Base-by-base conservation (phyloP, 1,140 invertebrate species). In the Drosophila melanica region DNA sequence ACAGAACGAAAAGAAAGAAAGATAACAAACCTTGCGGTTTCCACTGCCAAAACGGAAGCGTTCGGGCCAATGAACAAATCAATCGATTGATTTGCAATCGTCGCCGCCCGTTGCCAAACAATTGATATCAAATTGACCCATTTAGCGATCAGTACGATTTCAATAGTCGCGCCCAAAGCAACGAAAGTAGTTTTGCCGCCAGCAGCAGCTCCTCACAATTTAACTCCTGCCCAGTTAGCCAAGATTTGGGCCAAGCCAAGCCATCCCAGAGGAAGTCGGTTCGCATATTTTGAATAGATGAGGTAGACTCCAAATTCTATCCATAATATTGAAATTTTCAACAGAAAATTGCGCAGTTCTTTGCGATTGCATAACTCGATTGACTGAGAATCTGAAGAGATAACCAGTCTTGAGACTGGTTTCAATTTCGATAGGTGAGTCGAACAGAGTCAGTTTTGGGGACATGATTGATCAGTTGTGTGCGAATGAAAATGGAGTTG, bases 41-140 rank as follows among this genome's bases (percentile, higher is more conserved):
- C 45, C 64, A 35, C 53, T 84, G 84, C 77, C 84, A 89, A 87
- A 84, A 63, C 85, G 79, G 79, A 87, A 89, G 73, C 45, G 35
- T 23, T 59, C 35, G 27, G 18, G 16, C n/a, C 65, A 54, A 59
- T 42, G 58, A 45, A 18, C 39, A 75, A 72, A 79, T 62, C 77
- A 82, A 82, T 89, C 79, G 84, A 87, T 81, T 73, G 65, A 63
- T 62, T 63, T 50, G 55, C 69, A 66, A 86, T 85, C 68, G 80
- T 27, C 77, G 64, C 44, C 10, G 18, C 66, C 48, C 48, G 67
- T 66, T 81, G 68, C 47, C 58, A 81, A 75, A 57, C 66, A 89
- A 73, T 80, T 84, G 68, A 84, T 87, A 87, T 86, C 70, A 68
- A 90, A 89, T 66, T 89, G 84, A 89, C 84, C 84, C 84, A 89